phyloP scores from a whole-genome alignment of 1,140 invertebrate genomes.

The Ericerus pela region DNA sequence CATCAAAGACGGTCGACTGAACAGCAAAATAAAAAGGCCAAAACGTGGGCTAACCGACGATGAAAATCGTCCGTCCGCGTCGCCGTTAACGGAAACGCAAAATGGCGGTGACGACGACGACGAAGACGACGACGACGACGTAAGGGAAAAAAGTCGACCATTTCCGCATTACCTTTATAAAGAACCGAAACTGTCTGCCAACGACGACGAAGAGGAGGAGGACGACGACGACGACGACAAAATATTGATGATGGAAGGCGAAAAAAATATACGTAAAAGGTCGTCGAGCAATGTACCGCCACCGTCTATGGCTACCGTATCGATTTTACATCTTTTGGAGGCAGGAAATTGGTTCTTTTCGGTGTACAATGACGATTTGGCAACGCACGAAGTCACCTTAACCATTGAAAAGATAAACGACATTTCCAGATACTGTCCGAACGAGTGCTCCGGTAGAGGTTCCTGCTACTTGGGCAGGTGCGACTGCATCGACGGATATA shows the following conservation, averaged over 20 bases:
- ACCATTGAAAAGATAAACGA: conserved; percentile 70
- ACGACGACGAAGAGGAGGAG: not conserved
- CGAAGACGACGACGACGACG: not conserved
- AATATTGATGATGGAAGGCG: not conserved
- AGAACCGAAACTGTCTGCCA: not conserved
- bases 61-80: not conserved
- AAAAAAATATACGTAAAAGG: not conserved
- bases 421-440: conserved; percentile 74
- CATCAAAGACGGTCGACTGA: conserved; percentile 62
- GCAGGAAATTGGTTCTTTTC: conserved; percentile 89
- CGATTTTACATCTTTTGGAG: conserved; percentile 73
- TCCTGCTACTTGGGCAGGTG: conserved; percentile 90
- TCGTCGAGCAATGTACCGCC: not conserved
- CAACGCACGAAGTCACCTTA: conserved; percentile 57
- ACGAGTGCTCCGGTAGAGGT: conserved; percentile 87
- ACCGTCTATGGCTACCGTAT: conserved; percentile 35
- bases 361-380: conserved; percentile 85
- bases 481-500: conserved; percentile 87
- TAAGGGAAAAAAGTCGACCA: not conserved
- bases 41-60: conserved; percentile 29
- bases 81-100: not conserved
- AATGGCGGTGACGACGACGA: not conserved
- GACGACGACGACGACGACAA: not conserved
- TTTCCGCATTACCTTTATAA: not conserved
- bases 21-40: conserved; percentile 41